A percentile compares a stretch with the other conserved stretches of the same genome.
These are phyloP conservation scores for Speoplatyrhinus poulsoni DNA, from an alignment of 2,113 vertebrate species.

Conservation along the genomic window DNA sequence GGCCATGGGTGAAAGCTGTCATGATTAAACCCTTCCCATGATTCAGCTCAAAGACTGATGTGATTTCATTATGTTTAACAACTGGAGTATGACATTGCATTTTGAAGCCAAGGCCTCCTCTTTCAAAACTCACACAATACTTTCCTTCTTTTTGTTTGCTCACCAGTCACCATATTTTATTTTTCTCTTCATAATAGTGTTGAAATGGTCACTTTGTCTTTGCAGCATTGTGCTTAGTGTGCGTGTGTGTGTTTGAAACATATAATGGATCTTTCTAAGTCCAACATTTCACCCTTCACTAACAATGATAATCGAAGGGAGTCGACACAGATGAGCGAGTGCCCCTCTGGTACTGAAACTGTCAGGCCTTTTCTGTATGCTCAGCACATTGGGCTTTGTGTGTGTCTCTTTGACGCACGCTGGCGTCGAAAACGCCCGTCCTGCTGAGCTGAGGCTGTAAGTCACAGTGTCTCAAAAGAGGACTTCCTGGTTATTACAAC, in stretches of 20 bases:
- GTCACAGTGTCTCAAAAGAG: constrained; percentile 35
- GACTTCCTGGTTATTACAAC: constrained; percentile 25
- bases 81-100: too few species aligned
- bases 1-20: too few species aligned
- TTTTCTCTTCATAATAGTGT: neutral
- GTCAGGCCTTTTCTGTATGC: constrained; percentile 43
- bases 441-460: constrained; percentile 14
- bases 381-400: constrained; percentile 46
- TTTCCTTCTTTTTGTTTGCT: neutral
- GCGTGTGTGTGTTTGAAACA: constrained; percentile 13
- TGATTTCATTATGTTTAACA: too few species aligned
- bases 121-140: neutral
- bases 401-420: constrained; percentile 17
- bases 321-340: constrained; percentile 27
- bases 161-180: neutral
- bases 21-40: too few species aligned
- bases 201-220: constrained; percentile 18
- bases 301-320: constrained; percentile 51
- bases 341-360: constrained; percentile 38
- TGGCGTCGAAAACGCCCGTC: constrained; percentile 20
- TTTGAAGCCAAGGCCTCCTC: too few species aligned
- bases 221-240: constrained; percentile 30
- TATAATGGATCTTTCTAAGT: constrained; percentile 38
- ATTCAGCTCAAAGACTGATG: too few species aligned
- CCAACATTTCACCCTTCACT: constrained; percentile 32